Base-by-base conservation (phyloP, 1,140 invertebrate genomes). In the Drosophila truncata region DNA sequence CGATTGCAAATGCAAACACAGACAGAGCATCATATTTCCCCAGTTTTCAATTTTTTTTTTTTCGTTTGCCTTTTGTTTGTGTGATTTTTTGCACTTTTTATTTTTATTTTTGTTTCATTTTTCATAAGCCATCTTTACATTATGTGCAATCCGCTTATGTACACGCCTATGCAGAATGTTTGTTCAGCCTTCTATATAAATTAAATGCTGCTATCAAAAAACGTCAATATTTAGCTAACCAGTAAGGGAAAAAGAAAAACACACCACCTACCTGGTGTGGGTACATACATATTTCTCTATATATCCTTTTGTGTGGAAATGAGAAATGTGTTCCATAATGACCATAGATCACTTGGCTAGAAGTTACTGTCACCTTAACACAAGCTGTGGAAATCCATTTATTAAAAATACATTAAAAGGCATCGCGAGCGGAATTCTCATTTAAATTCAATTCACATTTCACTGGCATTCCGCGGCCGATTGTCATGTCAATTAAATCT, bases 151-250 rank as follows among this genome's bases (percentile, higher is more conserved):
- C 13, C 46, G 35, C 46, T 33, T 63, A 80, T 67, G 41, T 74
- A 54, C 33, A 39, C 49, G 27, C 20, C 64, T 27, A 46, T 44
- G 41, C 49, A 20, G 52, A 31, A 25, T 71, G 50, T 72, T 72
- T 58, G 52, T 47, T 27, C 69, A 33, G 69, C 52, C 13, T 44
- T 35, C 42, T 61, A 57, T 61, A 79, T 64, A 64, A 63, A 58
- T 79, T 52, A 74, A 74, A 74, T 47, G 49, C 37, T 27, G 23
- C 23, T 41, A 58, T 73, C 57, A 86, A 72, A 54, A 23, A 49
- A 29, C 25, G 64, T 62, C 85, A 79, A 64, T 87, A 82, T 86
- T 86, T 86, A 82, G 83, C 70, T 82, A 79, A 71, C 83, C 60
- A 82, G 63, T 61, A 64, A 67, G 54, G 52, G 39, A 41, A 71